Conservation (phyloP, 2,113 vertebrate species). For the Patagioenas fasciata region DNA sequence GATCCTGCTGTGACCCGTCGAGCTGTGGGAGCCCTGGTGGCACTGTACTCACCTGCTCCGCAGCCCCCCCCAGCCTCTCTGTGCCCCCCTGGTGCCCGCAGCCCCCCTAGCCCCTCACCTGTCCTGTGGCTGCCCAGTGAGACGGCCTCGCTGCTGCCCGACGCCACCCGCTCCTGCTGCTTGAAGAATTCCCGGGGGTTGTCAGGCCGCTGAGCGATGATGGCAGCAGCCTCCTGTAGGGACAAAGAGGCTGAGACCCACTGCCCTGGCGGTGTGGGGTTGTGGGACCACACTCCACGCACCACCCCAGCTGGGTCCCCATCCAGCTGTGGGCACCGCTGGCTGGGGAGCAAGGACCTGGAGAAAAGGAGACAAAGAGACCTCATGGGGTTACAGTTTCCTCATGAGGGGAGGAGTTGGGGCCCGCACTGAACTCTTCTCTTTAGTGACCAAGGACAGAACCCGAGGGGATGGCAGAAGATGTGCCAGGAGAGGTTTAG, state of each 20-base stretch:
- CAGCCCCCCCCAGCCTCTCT: neutral
- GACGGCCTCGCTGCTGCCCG: conserved; percentile 80
- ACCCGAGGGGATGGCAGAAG: no score
- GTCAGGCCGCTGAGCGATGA: conserved; percentile 92
- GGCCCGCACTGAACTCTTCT: no score
- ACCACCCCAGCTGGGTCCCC: neutral
- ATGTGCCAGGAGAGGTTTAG: no score
- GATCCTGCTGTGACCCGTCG: rapidly evolving
- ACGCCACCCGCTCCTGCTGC: conserved; percentile 87
- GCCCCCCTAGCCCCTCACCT: conserved; percentile 74
- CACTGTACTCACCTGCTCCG: neutral
- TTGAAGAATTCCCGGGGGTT: conserved; percentile 97
- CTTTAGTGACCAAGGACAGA: no score
- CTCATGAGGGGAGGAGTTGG: no score
- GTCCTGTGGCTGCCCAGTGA: conserved; percentile 86
- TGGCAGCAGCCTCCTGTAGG: conserved; percentile 92
- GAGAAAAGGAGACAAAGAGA: no score
- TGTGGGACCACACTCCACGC: neutral
- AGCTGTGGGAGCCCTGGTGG: neutral
- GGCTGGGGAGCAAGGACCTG: neutral
- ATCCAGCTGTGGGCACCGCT: neutral
- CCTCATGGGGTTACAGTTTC: no score
- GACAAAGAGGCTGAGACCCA: neutral
- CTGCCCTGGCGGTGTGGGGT: rapidly evolving
- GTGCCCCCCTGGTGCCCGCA: neutral